phyloP scores from a whole-genome alignment of 2,888 invertebrate species.

The Ramazzottius varieornatus region DNA sequence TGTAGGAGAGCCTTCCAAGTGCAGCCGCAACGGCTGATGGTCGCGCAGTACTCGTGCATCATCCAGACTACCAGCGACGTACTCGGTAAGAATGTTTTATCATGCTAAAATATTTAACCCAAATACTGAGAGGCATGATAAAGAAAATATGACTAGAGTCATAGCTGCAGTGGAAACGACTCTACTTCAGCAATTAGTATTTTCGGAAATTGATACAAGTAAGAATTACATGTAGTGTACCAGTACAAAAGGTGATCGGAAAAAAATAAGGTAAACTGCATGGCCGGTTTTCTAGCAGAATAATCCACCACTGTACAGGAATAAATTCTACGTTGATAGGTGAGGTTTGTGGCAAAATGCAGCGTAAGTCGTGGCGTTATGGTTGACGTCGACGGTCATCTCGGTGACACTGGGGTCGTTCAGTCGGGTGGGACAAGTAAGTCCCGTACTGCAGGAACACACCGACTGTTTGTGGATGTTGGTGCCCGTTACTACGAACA shows the following conservation, averaged over 20 bases:
- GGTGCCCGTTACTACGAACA: not conserved
- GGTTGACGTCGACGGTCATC: not conserved
- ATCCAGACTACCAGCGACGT: slow-evolving; percentile 62
- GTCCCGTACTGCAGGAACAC: not conserved
- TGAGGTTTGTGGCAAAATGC: not conserved
- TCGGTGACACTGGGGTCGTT: not conserved
- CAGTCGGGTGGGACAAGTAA: not conserved
- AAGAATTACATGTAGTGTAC: no score
- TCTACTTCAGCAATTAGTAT: no score
- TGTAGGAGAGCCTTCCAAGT: slow-evolving; percentile 63
- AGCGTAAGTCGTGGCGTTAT: not conserved
- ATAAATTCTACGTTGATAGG: no score
- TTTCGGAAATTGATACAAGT: no score
- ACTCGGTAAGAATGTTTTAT: slow-evolving; percentile 39
- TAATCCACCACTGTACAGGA: no score
- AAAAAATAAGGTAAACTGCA: no score
- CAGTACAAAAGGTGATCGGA: no score
- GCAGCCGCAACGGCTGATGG: slow-evolving; percentile 66
- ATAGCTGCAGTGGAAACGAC: no score
- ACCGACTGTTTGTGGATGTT: not conserved
- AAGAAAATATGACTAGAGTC: no score
- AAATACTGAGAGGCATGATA: no score
- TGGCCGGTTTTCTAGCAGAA: no score
- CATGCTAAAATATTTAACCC: no score
- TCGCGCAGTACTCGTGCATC: slow-evolving; percentile 66